Base-by-base conservation (phyloP, 2,797 vertebrate genomes). In the Myiotriccus ornatus region DNA sequence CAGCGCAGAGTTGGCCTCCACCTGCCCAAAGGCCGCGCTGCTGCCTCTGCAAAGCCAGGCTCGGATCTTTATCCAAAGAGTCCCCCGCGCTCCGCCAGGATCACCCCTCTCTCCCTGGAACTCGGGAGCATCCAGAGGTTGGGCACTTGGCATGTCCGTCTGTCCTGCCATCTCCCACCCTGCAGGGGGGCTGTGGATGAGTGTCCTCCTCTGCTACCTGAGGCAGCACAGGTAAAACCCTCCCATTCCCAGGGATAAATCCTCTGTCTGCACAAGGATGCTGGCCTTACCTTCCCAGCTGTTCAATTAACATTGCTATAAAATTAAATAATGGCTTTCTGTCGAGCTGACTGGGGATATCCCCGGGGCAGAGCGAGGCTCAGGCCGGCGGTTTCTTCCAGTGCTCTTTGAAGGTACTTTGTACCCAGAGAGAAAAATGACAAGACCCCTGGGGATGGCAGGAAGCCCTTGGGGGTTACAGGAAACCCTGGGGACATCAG, bases 141-240 rank as follows among this genome's bases (percentile, higher is more conserved):
- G 6, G 28, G 32, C 10, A 9, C 34, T 69, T 63, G 2, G 27
- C 6, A 0, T 0, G 0, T 59, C 49, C 1, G 0, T 59, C 69
- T 60, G 44, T 75, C 28, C 85, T 56, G 75, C 7, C 1, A 0
- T 8, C 50, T n/a, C 41, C 43, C 0, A 1, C 11, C 5, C 67
- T 9, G 39, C 43, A 1, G 32, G 27, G 20, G 50, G 41, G 71
- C 39, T 60, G 86, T 20, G 80, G 56, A 19, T 0, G 28, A 17
- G 47, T 32, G 50, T 21, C n/a, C 22, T 28, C 18, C 1, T 0
- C 53, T 37, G 60, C 37, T 30, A 0, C 64, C 71, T 7, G 17
- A 57, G 57, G 49, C 75, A 81, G 43, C 39, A 24, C 21, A 0
- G 0, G 3, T 7, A 25, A 59, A 63, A 10, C 32, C 21, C n/a